Conservation (phyloP, 2,888 invertebrate species). For the Hyposoter dolosus region DNA sequence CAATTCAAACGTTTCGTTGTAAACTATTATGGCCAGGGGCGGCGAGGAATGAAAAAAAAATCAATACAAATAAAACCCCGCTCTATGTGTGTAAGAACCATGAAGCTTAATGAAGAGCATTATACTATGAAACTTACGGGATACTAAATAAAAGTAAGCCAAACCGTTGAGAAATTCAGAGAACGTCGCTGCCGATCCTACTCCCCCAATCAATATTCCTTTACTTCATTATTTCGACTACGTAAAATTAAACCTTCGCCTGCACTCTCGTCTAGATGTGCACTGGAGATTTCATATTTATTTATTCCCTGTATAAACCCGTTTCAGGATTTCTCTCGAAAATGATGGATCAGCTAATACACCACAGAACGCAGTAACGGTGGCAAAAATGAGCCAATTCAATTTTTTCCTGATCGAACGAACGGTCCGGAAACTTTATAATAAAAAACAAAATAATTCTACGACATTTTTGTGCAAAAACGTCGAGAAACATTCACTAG, state of each 20-base stretch:
- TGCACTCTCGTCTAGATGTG: not conserved
- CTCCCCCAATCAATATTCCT: not conserved
- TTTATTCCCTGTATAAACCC: not conserved
- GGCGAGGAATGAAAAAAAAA: constrained; percentile 71
- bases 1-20: constrained; percentile 75
- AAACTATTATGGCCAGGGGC: constrained; percentile 80
- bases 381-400: too few species aligned
- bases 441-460: not conserved
- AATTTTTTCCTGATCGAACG: too few species aligned
- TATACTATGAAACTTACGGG: constrained; percentile 84
- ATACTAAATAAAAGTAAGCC: constrained; percentile 85
- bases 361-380: too few species aligned
- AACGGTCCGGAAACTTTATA: too few species aligned
- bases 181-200: constrained; percentile 38
- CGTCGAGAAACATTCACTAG: not conserved
- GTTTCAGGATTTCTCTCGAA: not conserved
- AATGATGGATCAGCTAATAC: too few species aligned
- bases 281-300: not conserved
- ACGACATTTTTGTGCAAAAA: not conserved
- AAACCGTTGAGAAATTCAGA: constrained; percentile 80
- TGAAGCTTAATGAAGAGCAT: constrained; percentile 84
- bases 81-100: constrained; percentile 84
- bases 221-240: not conserved
- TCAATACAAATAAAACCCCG: constrained; percentile 71
- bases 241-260: not conserved